Percentiles rank a stretch among this genome's conserved stretches.
phyloP scores from a whole-genome alignment of 2,888 invertebrate species.

The Criorhina ranunculi region DNA sequence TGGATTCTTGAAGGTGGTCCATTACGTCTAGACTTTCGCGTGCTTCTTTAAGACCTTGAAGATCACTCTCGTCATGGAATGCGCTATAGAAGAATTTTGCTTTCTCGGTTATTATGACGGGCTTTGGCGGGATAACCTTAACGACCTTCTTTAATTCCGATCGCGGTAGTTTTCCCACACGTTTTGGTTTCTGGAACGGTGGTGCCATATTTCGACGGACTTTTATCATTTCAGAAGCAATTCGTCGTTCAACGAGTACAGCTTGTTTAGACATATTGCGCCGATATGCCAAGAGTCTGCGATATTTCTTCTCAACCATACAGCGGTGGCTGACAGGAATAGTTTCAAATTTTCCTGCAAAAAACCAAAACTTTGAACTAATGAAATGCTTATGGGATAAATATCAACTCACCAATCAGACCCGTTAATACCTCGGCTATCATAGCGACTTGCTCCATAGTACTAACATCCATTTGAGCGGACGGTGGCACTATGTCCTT shows the following conservation, averaged over 20 bases:
- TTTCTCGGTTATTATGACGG: constrained; percentile 79
- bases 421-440: constrained; percentile 80
- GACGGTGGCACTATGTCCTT: constrained; percentile 80
- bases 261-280: constrained; percentile 81
- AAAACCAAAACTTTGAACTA: background rate
- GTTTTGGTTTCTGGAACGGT: constrained; percentile 80
- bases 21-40: constrained; percentile 79
- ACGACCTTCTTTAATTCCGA: constrained; percentile 78
- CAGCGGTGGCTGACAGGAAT: constrained; percentile 78
- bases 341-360: constrained; percentile 80
- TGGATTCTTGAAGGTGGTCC: constrained; percentile 81
- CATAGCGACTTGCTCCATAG: constrained; percentile 81
- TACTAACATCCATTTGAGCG: constrained; percentile 76
- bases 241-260: constrained; percentile 81
- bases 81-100: constrained; percentile 82
- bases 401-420: constrained; percentile 76
- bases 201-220: constrained; percentile 82
- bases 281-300: constrained; percentile 78
- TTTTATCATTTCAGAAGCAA: constrained; percentile 81
- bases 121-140: constrained; percentile 14
- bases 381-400: background rate
- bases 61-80: constrained; percentile 80
- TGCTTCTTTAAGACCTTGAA: constrained; percentile 74
- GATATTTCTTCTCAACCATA: constrained; percentile 79
- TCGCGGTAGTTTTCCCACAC: constrained; percentile 79